Base-by-base conservation (phyloP, 53 echinoderm and acorn worm species). In the Holothuria leucospilota region DNA sequence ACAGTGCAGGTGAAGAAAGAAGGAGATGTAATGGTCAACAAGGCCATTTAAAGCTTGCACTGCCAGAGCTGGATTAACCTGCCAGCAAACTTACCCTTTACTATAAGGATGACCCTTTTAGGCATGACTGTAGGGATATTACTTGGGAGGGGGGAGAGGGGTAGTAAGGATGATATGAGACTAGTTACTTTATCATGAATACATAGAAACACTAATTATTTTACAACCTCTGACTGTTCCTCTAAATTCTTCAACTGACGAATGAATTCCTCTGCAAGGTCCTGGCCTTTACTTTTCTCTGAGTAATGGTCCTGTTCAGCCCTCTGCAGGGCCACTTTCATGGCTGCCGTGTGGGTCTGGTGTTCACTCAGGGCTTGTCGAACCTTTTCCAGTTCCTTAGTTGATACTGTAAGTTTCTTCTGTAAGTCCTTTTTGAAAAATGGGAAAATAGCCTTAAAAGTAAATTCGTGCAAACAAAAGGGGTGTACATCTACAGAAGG, bases 281-380 rank as follows among this genome's bases (percentile, higher is more conserved):
- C 89, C 46, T 90, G 81, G 6, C 90, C 90, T 30, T 91, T 91
- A 38, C 29, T 81, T 72, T 92, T 91, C 72, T 93, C 95, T 23
- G 87, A 90, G 68, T 92, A 90, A 6, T 85, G 89, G 39, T 81
- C 89, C 65, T 93, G 94, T n/a, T 85, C 63, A 1, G 87, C 82
- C 29, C 87, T 88, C 85, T 99, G 95, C 49, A 95, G 78, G 70
- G 92, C 92, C 81, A 92, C 85, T 75, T 82, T 94, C 26, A 93
- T 67, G 1, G 92, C 71, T 5, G 92, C 87, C 34, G 90, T 67
- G 18, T 89, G 88, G 8, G 94, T 83, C 77, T 94, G 90, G 71
- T 92, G 82, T 69, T 95, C 92, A 27, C 67, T 85, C 15, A 77
- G 73, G 25, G 95, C 78, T 69, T 81, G 86, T 9, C 86, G 90